Evolutionary conservation across 1,140 invertebrate genomes (phyloP).

Genomic region (Aphelenchoides fujianensis): DNA sequence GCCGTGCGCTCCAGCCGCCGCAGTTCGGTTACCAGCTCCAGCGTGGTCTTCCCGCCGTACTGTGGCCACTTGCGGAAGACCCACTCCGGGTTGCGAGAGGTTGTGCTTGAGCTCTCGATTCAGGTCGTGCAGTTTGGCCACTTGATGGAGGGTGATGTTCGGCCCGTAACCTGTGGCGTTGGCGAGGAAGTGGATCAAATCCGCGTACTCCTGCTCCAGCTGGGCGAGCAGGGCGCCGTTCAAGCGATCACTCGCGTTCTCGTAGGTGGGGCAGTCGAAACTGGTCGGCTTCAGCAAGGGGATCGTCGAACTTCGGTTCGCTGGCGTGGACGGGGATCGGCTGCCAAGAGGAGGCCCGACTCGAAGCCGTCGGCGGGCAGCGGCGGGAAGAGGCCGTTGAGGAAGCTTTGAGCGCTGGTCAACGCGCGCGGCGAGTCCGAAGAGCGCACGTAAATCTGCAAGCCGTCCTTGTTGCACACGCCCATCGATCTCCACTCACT

Average conservation of each 20-base stretch:
- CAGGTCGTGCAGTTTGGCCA: slow-evolving; percentile 19
- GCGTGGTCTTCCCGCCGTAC: slow-evolving; percentile 28
- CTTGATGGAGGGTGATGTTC: slow-evolving; percentile 16
- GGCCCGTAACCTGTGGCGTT: slow-evolving; percentile 14
- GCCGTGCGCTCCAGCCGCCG: slow-evolving; percentile 25
- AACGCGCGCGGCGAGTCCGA: slow-evolving; percentile 30
- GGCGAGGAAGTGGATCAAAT: slow-evolving; percentile 24
- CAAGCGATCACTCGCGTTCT: neutral
- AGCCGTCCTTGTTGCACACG: no score
- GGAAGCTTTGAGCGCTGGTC: slow-evolving; percentile 29
- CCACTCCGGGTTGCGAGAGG: slow-evolving; percentile 34
- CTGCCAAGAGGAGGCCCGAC: slow-evolving; percentile 28
- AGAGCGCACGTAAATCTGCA: slow-evolving; percentile 37
- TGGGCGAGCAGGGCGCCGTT: neutral
- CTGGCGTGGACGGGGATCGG: slow-evolving; percentile 33
- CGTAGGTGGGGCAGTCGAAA: slow-evolving; percentile 37
- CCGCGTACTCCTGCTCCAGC: slow-evolving; percentile 22
- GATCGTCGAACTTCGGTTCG: slow-evolving; percentile 27
- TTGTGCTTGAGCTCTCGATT: slow-evolving; percentile 26
- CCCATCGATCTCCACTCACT: neutral
- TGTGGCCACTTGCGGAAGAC: slow-evolving; percentile 29
- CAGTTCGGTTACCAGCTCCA: slow-evolving; percentile 35
- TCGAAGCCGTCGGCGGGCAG: slow-evolving; percentile 27
- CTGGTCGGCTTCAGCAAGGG: slow-evolving; percentile 33
- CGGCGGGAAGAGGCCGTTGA: slow-evolving; percentile 28